These are phyloP conservation scores for Nomada goodeniana DNA, from an alignment of 2,888 invertebrate species.

Conservation along the genomic window DNA sequence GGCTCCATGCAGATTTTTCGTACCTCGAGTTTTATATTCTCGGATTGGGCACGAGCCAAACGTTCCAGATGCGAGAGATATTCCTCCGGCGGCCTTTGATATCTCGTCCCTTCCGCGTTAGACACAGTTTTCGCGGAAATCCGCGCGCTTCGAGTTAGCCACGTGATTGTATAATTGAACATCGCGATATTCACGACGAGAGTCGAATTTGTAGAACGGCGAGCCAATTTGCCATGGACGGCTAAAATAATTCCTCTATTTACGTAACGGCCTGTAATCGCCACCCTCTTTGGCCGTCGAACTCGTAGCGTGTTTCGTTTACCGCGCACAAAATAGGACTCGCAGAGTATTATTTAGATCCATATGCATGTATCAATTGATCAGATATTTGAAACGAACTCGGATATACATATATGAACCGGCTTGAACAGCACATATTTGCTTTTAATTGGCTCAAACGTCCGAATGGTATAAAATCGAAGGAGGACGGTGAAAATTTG, in stretches of 20 bases:
- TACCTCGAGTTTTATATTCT: background rate
- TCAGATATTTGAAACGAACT: background rate
- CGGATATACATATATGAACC: too few relatives aligned
- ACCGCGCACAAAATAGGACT: background rate
- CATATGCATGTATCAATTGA: background rate
- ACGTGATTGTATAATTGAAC: background rate
- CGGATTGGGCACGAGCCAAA: background rate
- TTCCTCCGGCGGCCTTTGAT: background rate
- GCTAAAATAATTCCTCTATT: background rate
- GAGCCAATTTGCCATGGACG: background rate
- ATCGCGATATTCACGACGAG: background rate
- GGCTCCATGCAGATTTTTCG: background rate
- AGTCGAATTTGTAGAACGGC: background rate
- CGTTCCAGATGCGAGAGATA: background rate
- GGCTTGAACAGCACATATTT: background rate
- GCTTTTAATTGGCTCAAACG: background rate
- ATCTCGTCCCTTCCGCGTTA: background rate
- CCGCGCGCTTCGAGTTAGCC: too few relatives aligned
- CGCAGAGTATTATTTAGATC: background rate
- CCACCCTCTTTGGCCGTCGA: background rate
- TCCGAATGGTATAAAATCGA: too few relatives aligned
- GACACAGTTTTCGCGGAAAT: background rate
- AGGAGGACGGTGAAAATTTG: background rate
- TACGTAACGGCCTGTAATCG: background rate
- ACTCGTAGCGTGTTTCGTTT: background rate